phyloP scores from a whole-genome alignment of 2,113 vertebrate species.

The Tretioscincus oriximinensis region DNA sequence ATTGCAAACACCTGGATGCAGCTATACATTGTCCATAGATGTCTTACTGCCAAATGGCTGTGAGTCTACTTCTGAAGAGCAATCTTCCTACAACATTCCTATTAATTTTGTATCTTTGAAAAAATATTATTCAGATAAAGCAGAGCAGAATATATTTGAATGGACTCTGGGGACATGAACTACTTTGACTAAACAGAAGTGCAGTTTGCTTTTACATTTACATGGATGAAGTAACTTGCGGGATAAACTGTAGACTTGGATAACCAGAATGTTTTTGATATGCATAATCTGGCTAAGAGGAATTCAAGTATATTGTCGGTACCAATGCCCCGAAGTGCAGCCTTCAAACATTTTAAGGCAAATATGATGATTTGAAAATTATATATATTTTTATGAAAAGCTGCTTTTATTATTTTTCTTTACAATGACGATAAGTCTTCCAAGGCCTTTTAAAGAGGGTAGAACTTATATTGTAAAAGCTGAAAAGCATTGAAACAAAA shows the following conservation, averaged over 20 bases:
- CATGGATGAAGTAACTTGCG: slow-evolving; percentile 3
- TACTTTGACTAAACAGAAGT: slow-evolving; percentile 11
- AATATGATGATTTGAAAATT: not conserved
- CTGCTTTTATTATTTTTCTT: not conserved
- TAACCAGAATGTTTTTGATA: slow-evolving; percentile 13
- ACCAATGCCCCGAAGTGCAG: not conserved
- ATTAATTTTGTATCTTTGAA: not conserved
- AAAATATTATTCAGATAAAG: slow-evolving; percentile 3
- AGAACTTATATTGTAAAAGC: not conserved
- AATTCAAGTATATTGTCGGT: slow-evolving; percentile 9
- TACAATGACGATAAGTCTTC: not conserved
- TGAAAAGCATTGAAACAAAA: rapidly evolving
- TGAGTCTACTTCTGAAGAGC: not conserved
- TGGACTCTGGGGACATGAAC: slow-evolving; percentile 10
- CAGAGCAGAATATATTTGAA: slow-evolving; percentile 8
- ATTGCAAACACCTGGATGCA: too few species aligned
- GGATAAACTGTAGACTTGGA: slow-evolving; percentile 14
- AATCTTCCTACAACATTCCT: not conserved
- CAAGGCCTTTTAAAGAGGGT: not conserved
- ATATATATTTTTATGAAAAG: slow-evolving; percentile 1
- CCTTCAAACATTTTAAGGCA: slow-evolving; percentile 13
- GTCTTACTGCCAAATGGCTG: too few species aligned
- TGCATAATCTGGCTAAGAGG: not conserved
- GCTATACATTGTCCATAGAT: too few species aligned
- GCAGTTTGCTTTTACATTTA: slow-evolving; percentile 1